A percentile compares a stretch with the other conserved stretches of the same genome.
These are phyloP conservation scores for Hepsetus odoe DNA, from an alignment of 2,113 vertebrate genomes.

Conservation along the genomic window DNA sequence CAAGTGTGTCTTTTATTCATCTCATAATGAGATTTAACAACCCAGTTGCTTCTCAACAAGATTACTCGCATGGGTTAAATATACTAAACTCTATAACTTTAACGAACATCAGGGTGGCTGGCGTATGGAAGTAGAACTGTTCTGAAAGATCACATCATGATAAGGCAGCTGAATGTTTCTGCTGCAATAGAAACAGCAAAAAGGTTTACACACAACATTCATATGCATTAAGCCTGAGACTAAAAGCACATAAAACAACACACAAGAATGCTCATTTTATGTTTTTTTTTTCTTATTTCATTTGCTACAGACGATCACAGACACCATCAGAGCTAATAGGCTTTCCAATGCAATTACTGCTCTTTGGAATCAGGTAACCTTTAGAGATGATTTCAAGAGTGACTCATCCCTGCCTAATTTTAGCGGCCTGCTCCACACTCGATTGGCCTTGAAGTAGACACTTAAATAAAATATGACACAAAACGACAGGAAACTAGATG, in stretches of 20 bases:
- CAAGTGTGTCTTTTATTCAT: conserved; percentile 3
- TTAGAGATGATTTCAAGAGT: conserved; percentile 73
- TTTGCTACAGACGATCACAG: conserved; percentile 63
- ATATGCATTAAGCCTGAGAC: conserved; percentile 35
- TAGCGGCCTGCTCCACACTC: conserved; percentile 63
- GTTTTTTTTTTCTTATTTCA: neutral
- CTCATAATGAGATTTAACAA: neutral
- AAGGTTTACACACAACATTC: conserved; percentile 37
- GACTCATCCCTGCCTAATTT: conserved; percentile 75
- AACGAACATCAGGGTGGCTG: neutral
- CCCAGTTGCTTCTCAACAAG: neutral
- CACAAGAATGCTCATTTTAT: conserved; percentile 32
- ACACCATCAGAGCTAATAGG: conserved; percentile 57
- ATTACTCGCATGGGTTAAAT: conserved; percentile 11
- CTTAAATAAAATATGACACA: conserved; percentile 68
- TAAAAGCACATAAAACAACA: conserved; percentile 61
- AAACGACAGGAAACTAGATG: conserved; percentile 35
- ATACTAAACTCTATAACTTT: conserved; percentile 33
- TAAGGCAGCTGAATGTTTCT: conserved; percentile 15
- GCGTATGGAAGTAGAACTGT: conserved; percentile 16
- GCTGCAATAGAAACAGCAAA: conserved; percentile 45
- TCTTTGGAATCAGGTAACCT: conserved; percentile 76
- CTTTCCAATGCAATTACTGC: conserved; percentile 64
- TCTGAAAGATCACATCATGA: conserved; percentile 37
- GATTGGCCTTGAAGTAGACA: conserved; percentile 67